Percentiles rank a stretch among this genome's conserved stretches.
Conservation (phyloP, 2,888 invertebrate genomes). For the Griposia aprilina region DNA sequence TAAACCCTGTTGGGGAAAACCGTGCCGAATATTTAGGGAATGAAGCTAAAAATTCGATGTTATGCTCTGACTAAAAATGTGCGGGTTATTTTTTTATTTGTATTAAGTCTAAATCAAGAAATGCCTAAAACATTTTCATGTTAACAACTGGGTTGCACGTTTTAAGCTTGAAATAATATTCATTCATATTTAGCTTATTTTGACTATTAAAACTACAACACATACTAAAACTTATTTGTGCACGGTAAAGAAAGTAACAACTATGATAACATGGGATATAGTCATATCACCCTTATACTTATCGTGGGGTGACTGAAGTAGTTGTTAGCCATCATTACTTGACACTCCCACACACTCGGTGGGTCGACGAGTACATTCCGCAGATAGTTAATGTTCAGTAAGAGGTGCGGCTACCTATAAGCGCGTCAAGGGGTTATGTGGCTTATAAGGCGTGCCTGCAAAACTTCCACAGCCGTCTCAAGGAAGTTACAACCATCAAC, state of each 20-base stretch:
- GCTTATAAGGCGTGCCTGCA: constrained; percentile 19
- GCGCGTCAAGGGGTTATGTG: constrained; percentile 38
- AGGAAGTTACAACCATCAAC: constrained; percentile 16
- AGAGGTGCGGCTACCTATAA: constrained; percentile 44
- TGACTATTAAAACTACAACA: neutral
- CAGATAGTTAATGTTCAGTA: constrained; percentile 36
- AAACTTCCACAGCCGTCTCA: constrained; percentile 10
- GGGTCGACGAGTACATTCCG: constrained; percentile 28
- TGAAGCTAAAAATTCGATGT: neutral
- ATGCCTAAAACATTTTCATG: neutral
- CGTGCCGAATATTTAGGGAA: constrained; percentile 6
- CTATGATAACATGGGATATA: neutral
- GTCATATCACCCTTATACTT: neutral
- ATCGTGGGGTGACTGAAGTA: constrained; percentile 33
- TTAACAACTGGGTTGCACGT: neutral
- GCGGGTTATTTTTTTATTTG: neutral
- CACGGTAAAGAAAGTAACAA: neutral
- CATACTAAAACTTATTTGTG: neutral
- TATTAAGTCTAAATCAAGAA: neutral
- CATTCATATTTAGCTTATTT: neutral
- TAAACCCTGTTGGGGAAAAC: constrained; percentile 21
- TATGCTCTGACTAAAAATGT: neutral
- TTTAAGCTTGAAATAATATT: neutral
- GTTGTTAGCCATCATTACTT: constrained; percentile 32
- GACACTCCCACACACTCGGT: constrained; percentile 46